Percentiles rank a stretch among this genome's conserved stretches.
Conservation (phyloP, 2,797 vertebrate genomes). For the Microcaecilia unicolor region DNA sequence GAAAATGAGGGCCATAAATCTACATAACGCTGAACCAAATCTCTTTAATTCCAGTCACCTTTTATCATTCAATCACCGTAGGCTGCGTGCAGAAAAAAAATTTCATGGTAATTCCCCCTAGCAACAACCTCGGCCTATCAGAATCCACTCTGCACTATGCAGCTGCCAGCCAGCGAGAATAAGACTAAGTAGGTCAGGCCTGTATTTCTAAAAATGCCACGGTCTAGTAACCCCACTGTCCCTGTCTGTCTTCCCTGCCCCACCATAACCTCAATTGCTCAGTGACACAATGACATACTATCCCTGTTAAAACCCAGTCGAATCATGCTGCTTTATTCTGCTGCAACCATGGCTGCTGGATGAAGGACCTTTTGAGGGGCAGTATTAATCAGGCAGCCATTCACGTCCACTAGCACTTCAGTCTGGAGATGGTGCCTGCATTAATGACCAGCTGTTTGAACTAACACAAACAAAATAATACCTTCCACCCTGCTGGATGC, state of each 20-base stretch:
- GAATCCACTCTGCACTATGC: conserved; percentile 37
- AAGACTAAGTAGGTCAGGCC: conserved; percentile 80
- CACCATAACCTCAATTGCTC: conserved; percentile 72
- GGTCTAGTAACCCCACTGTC: conserved; percentile 76
- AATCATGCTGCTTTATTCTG: conserved; percentile 63
- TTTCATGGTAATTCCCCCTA: conserved; percentile 67
- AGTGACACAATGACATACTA: conserved; percentile 79
- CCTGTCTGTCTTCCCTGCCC: conserved; percentile 68
- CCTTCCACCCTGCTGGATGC: conserved; percentile 51
- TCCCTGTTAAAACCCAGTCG: conserved; percentile 70
- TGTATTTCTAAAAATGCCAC: conserved; percentile 79
- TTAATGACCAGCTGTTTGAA: conserved; percentile 77
- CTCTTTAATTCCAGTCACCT: conserved; percentile 69
- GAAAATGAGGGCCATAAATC: conserved; percentile 46
- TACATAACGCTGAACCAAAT: conserved; percentile 57
- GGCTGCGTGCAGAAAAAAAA: conserved; percentile 59
- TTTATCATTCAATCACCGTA: conserved; percentile 62
- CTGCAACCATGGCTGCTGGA: conserved; percentile 55
- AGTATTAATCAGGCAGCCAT: conserved; percentile 70
- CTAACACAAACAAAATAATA: conserved; percentile 59
- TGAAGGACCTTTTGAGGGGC: conserved; percentile 47
- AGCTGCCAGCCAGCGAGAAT: conserved; percentile 60
- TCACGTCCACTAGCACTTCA: conserved; percentile 49
- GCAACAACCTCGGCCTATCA: conserved; percentile 69
- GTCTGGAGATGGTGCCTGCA: conserved; percentile 54